Percentiles rank a stretch among this genome's conserved stretches.
phyloP scores from a whole-genome alignment of 2,113 vertebrate genomes.

The Catharus minimus region DNA sequence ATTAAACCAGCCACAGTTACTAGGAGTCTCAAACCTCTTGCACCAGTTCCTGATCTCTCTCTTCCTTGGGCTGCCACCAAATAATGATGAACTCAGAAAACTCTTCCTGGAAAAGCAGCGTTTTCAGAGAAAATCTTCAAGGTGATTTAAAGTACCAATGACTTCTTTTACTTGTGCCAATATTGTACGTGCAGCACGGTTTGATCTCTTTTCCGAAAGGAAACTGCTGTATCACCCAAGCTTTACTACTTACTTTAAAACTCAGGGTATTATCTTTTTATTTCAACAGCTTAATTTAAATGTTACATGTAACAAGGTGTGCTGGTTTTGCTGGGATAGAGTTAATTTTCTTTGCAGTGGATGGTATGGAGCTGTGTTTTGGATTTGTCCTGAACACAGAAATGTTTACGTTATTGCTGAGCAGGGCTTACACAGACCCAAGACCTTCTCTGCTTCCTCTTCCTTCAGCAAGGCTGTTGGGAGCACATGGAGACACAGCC shows the following conservation, averaged over 20 bases:
- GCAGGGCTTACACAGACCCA: neutral
- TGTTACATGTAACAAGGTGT: neutral
- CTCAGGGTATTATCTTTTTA: neutral
- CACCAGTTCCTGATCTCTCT: neutral
- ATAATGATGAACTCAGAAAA: neutral
- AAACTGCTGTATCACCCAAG: neutral
- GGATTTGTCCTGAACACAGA: neutral
- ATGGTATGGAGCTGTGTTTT: neutral
- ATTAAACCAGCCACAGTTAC: neutral
- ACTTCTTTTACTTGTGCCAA: neutral
- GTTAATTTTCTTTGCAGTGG: neutral
- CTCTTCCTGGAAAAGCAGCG: neutral
- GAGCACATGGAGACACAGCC: no score
- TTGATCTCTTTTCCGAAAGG: neutral
- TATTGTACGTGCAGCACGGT: fast-evolving
- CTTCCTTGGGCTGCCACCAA: neutral
- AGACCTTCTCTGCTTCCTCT: neutral
- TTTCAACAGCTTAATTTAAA: neutral
- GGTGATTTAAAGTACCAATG: neutral
- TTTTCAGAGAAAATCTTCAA: neutral
- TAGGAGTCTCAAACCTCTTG: fast-evolving
- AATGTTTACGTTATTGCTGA: neutral
- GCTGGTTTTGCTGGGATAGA: neutral
- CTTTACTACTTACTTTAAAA: neutral
- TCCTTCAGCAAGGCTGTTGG: neutral